These are phyloP conservation scores for Arvicanthis niloticus DNA, from an alignment of 2,113 vertebrate species.

Conservation along the genomic window DNA sequence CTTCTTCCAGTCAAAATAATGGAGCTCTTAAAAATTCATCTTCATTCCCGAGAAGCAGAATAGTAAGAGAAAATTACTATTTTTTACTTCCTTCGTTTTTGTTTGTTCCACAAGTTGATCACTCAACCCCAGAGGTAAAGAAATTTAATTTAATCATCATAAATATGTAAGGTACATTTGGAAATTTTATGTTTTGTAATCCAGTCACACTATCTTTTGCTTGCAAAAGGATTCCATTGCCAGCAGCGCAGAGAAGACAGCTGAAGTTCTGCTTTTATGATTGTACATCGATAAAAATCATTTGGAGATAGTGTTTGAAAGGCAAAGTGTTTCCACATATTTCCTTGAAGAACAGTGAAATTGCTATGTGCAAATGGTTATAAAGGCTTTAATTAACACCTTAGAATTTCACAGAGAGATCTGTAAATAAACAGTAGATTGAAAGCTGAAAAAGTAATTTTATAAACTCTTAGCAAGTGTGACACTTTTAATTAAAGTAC, in stretches of 20 bases:
- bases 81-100: conserved; percentile 62
- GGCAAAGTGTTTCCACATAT: conserved; percentile 45
- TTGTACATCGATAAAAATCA: conserved; percentile 63
- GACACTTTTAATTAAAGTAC: conserved; percentile 66
- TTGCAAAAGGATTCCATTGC: background rate
- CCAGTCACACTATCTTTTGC: conserved; percentile 51
- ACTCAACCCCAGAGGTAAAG: conserved; percentile 61
- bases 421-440: conserved; percentile 68
- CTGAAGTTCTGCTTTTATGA: conserved; percentile 66
- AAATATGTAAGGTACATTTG: conserved; percentile 66
- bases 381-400: conserved; percentile 68
- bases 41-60: conserved; percentile 64
- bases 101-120: conserved; percentile 67
- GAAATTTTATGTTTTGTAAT: conserved; percentile 52
- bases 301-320: conserved; percentile 64
- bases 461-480: conserved; percentile 14
- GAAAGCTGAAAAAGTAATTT: conserved; percentile 20
- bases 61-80: conserved; percentile 68
- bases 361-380: conserved; percentile 58
- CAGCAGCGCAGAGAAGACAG: conserved; percentile 50
- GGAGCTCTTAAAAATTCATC: conserved; percentile 70
- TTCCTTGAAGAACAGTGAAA: conserved; percentile 70
- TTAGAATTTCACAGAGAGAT: conserved; percentile 61
- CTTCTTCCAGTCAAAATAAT: conserved; percentile 71
- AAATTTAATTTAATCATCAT: conserved; percentile 62